Conservation (phyloP, 2,888 invertebrate species). For the Cotesia congregata region DNA sequence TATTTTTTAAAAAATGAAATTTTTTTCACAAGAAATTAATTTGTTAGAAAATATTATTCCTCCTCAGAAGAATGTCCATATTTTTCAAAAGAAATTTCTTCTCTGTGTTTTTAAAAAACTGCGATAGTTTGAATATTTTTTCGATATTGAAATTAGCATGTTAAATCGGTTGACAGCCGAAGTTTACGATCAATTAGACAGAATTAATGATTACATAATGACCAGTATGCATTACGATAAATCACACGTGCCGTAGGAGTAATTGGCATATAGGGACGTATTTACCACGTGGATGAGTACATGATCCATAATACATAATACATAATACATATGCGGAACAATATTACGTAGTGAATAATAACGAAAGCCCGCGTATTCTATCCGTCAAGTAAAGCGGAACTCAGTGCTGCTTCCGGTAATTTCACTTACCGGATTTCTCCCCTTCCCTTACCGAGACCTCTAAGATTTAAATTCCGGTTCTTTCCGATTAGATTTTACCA, state of each 20-base stretch:
- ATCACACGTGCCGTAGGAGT: constrained; percentile 33
- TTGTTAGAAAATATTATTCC: too few relatives aligned
- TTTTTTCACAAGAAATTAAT: too few relatives aligned
- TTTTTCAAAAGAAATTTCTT: neutral
- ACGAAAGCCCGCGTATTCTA: constrained; percentile 32
- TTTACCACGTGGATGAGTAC: too few relatives aligned
- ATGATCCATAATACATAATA: too few relatives aligned
- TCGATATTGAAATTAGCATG: constrained; percentile 16
- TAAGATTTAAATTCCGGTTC: constrained; percentile 48
- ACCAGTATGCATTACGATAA: constrained; percentile 18
- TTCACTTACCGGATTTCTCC: constrained; percentile 42
- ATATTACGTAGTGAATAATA: constrained; percentile 31
- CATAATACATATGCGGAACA: constrained; percentile 34
- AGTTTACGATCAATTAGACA: constrained; percentile 34
- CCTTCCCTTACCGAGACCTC: constrained; percentile 14
- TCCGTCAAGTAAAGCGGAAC: constrained; percentile 40
- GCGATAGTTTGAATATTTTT: neutral
- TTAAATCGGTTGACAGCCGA: constrained; percentile 12
- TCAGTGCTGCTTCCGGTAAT: constrained; percentile 49
- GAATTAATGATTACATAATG: constrained; percentile 12
- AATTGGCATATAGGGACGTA: constrained; percentile 38
- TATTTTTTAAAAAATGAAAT: too few relatives aligned
- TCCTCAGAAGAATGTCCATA: too few relatives aligned
- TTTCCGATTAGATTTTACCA: constrained; percentile 49
- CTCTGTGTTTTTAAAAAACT: neutral